Conservation (phyloP, 2,888 invertebrate species). For the Leucophenga montana region DNA sequence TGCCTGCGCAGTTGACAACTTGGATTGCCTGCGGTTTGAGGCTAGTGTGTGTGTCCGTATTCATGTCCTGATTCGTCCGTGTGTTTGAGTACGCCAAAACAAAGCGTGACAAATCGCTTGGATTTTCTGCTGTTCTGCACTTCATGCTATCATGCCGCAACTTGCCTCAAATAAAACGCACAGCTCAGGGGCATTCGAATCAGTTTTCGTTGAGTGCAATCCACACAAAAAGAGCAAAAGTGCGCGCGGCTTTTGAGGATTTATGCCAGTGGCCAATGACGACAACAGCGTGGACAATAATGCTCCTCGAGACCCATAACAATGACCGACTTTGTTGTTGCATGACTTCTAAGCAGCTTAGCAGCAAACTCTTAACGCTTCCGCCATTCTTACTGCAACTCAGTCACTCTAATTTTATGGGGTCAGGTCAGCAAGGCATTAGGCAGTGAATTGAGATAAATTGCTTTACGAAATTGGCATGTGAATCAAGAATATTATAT, state of each 20-base stretch:
- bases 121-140: constrained; percentile 30
- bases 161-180: neutral
- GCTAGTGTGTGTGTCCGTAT: neutral
- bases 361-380: constrained; percentile 3
- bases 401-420: constrained; percentile 19
- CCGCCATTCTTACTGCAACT: constrained; percentile 22
- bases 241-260: constrained; percentile 20
- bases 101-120: constrained; percentile 35
- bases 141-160: neutral
- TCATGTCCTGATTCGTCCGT: neutral
- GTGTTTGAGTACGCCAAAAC: constrained; percentile 15
- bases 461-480: neutral
- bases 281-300: neutral
- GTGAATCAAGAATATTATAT: constrained; percentile 8
- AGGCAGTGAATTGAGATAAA: constrained; percentile 21
- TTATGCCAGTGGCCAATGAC: constrained; percentile 2
- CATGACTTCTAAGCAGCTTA: constrained; percentile 32
- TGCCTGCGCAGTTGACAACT: constrained; percentile 32
- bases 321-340: constrained; percentile 15
- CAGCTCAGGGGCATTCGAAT: neutral
- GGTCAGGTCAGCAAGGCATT: constrained; percentile 17
- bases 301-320: neutral
- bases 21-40: constrained; percentile 27
- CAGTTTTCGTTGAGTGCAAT: constrained; percentile 1
- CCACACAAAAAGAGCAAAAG: constrained; percentile 19